phyloP scores from a whole-genome alignment of 2,797 vertebrate genomes.

The Austrolebias charrua region DNA sequence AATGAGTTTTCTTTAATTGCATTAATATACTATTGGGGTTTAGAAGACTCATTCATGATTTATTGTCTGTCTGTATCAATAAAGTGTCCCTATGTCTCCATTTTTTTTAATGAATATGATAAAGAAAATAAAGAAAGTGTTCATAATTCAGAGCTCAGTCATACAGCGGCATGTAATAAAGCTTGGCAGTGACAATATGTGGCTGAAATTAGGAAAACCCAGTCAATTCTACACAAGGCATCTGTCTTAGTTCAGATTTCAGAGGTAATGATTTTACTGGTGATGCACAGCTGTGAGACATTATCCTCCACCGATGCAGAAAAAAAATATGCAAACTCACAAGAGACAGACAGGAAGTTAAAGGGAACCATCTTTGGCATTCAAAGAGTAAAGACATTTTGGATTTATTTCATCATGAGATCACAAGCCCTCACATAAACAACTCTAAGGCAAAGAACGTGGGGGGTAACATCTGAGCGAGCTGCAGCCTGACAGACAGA shows the following conservation, averaged over 20 bases:
- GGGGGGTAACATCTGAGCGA: slow-evolving; percentile 50
- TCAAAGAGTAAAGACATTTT: slow-evolving; percentile 55
- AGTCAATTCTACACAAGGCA: slow-evolving; percentile 41
- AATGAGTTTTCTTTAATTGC: no score
- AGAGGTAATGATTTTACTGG: slow-evolving; percentile 55
- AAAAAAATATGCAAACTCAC: slow-evolving; percentile 27
- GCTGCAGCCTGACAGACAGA: slow-evolving; percentile 18
- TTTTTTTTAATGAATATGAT: no score
- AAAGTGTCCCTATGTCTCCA: no score
- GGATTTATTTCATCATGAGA: slow-evolving; percentile 66
- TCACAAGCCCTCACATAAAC: slow-evolving; percentile 58
- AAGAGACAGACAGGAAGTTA: slow-evolving; percentile 12
- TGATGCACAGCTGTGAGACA: slow-evolving; percentile 58
- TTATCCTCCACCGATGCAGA: slow-evolving; percentile 41
- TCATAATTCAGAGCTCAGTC: no score
- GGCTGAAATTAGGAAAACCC: slow-evolving; percentile 32
- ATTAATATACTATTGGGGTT: no score
- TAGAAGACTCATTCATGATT: no score
- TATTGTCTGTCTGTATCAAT: no score
- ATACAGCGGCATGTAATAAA: no score
- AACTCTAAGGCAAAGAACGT: slow-evolving; percentile 30
- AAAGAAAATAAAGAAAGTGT: no score
- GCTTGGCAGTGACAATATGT: slow-evolving; percentile 29
- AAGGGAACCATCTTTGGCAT: slow-evolving; percentile 27
- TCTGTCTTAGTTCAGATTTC: slow-evolving; percentile 55